Evolutionary conservation across 2,888 invertebrate species (phyloP).

Genomic region (Nomada goodeniana): DNA sequence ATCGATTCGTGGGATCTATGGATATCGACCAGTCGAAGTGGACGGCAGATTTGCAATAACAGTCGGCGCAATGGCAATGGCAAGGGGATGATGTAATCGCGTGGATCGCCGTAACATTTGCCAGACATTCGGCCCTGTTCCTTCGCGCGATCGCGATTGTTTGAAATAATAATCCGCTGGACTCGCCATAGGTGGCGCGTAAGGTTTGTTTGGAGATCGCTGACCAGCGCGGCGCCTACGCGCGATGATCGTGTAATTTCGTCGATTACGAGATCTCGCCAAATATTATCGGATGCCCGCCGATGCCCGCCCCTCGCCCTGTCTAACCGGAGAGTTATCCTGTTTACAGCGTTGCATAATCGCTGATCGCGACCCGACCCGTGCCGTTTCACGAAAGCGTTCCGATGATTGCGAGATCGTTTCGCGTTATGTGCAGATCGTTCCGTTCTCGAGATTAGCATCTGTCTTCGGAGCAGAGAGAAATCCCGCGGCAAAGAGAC

Average conservation of each 20-base stretch:
- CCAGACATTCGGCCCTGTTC: constrained; percentile 61
- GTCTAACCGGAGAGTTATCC: constrained; percentile 39
- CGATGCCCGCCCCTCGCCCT: constrained; percentile 33
- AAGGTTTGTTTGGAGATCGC: constrained; percentile 73
- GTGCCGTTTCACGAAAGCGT: constrained; percentile 14
- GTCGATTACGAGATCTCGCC: constrained; percentile 74
- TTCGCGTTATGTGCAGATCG: neutral
- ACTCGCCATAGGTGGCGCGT: constrained; percentile 68
- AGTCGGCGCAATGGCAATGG: constrained; percentile 55
- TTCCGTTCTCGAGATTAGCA: neutral
- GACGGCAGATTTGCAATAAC: constrained; percentile 29
- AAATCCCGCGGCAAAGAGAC: neutral
- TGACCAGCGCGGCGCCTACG: constrained; percentile 65
- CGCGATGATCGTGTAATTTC: constrained; percentile 68
- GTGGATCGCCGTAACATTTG: constrained; percentile 62
- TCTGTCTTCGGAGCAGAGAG: neutral
- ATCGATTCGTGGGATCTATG: neutral
- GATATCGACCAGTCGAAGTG: neutral
- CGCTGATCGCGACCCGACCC: neutral
- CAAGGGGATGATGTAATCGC: constrained; percentile 59
- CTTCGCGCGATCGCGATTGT: constrained; percentile 52
- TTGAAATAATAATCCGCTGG: constrained; percentile 74
- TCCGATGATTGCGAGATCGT: neutral
- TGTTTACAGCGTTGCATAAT: constrained; percentile 39
- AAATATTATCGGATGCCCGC: constrained; percentile 78